Conservation (phyloP, 2,888 invertebrate species). For the Bombylius major region DNA sequence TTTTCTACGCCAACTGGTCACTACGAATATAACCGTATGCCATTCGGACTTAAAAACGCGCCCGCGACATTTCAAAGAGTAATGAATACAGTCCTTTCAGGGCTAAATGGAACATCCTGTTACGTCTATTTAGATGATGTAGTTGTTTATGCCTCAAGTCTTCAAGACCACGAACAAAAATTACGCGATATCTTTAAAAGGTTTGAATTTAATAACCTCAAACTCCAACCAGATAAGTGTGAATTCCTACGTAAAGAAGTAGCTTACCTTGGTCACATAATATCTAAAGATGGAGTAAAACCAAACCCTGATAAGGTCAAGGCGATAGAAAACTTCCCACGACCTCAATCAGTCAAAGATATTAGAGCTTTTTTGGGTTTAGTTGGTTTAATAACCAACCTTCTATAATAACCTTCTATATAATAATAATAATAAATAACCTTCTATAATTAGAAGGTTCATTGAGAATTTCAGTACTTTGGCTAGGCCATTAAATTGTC, state of each 20-base stretch:
- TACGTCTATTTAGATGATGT: no score
- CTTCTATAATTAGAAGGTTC: no score
- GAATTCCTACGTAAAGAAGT: slow-evolving; percentile 16
- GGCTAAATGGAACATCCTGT: no score
- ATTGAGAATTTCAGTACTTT: slow-evolving; percentile 16
- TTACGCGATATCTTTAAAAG: slow-evolving; percentile 5
- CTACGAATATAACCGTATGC: slow-evolving; percentile 8
- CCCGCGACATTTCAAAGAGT: slow-evolving; percentile 28
- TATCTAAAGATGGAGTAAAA: slow-evolving; percentile 19
- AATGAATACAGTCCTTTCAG: slow-evolving; percentile 25
- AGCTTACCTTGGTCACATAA: slow-evolving; percentile 19
- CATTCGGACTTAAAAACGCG: slow-evolving; percentile 10
- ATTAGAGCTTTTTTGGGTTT: slow-evolving; percentile 21
- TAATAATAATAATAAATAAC: no score
- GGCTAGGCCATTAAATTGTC: neutral
- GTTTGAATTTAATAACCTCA: slow-evolving; percentile 14
- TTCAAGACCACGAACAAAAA: neutral
- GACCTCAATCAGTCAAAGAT: slow-evolving; percentile 14
- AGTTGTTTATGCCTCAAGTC: no score
- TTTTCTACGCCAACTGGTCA: slow-evolving; percentile 2
- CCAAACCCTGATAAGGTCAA: slow-evolving; percentile 19
- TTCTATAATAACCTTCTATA: no score
- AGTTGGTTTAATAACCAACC: slow-evolving; percentile 24
- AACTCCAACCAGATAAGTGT: slow-evolving; percentile 17
- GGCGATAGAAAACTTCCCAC: slow-evolving; percentile 16